Base-by-base conservation (phyloP, 2,888 invertebrate species). In the Caenorhabditis drosophilae region DNA sequence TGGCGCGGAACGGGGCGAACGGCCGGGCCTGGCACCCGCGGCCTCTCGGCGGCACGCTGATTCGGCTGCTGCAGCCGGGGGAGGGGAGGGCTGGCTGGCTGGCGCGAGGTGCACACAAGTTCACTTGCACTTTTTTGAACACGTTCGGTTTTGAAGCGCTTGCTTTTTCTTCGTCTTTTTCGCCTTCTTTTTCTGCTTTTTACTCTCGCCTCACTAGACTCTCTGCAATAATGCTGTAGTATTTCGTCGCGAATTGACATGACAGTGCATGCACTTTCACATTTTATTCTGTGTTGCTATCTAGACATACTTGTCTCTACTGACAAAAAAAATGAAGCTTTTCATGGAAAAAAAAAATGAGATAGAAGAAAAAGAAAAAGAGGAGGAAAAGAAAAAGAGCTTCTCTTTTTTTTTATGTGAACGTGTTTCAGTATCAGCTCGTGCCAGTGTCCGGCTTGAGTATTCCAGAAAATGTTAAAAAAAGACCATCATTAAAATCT, bases 81-180 rank as follows among this genome's bases (percentile, higher is more conserved):
- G 52, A 38, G 36, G 36, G 36, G 4, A n/a, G 36, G 36, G 16
- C 12, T 4, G n/a, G 16, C n/a, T 4, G 36, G 4, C 7, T 12
- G 4, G 4, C 7, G 15, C 49, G 50, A 55, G 55, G 53, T 45
- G 41, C 41, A 46, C 49, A 16, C 27, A 61, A 61, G 61, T 61
- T 61, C 61, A 41, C 35, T 15, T 61, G 61, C 51, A 61, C 61
- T 61, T 61, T 58, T 55, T 46, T 49, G 47, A 61, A 55, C 61
- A 45, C 61, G 55, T 46, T 55, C 55, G 7, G 7, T 12, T 31
- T 36, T n/a, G 36, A 9, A 12, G 41, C 42, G 27, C 54, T 54
- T 38, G 54, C 55, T 61, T 25, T 49, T 36, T 36, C 38, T 25
- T 34, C 26, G 27, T 15, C 38, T 25, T 27, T 35, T 53, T 48